Base-by-base conservation (phyloP, 92 coral and sea anemone species). In the Desmophyllum pertusum region DNA sequence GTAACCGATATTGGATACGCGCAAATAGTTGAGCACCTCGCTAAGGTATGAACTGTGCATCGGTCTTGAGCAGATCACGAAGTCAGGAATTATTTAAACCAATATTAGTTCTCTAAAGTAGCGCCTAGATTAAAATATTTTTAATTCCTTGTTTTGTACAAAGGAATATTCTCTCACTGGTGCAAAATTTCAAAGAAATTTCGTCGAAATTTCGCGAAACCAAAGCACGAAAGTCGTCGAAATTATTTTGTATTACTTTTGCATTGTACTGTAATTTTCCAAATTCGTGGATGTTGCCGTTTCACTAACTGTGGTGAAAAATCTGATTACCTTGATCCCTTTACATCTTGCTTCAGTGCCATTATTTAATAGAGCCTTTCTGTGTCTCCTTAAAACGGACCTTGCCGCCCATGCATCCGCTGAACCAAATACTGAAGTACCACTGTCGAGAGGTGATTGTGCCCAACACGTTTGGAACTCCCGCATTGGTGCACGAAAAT, bases 21-120 rank as follows among this genome's bases (percentile, higher is more conserved):
- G 7, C 91, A 93, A 85, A 77, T 87, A 37, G 89, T 90, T 68
- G 96, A 93, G 46, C 96, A 93, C 78, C 91, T 93, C 39, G 83
- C 84, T 21, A 93, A 93, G 91, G 93, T 89, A 64, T 76, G 65
- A 35, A 30, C 76, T 42, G 48, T 59, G n/a, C 75, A 75, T 25
- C 30, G 51, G 45, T 65, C 82, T 13, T 62, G 15, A 15, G 68
- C 68, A 21, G 23, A 9, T 46, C 15, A n/a, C n/a, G n/a, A n/a
- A n/a, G n/a, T n/a, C n/a, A n/a, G n/a, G n/a, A n/a, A n/a, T 15
- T 9, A 46, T 46, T 46, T 62, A 62, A 21, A 7, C 11, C 29
- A 29, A 62, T 7, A 62, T 7, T 13, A 13, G 27, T 8, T 9
- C 6, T 29, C 68, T 15, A 8, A 62, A 29, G 8, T 13, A 9